Evolutionary conservation across 1,140 invertebrate species (phyloP).

Genomic region (Coenobita brevimanus): DNA sequence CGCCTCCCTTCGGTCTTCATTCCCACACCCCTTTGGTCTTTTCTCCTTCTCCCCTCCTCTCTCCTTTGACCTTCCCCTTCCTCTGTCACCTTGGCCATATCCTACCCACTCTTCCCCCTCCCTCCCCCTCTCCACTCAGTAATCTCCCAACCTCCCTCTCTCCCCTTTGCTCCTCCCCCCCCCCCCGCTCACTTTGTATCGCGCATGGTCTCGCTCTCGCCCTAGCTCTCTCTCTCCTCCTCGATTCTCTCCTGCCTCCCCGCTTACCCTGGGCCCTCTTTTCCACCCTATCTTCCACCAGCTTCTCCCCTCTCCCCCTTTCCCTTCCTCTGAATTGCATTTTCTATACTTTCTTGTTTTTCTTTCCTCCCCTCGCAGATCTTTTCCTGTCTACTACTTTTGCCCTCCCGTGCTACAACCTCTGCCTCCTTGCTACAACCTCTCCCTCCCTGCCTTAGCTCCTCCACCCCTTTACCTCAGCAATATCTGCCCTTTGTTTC

Average conservation of each 20-base stretch:
- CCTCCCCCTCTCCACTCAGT: too few species aligned
- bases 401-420: neutral
- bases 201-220: neutral
- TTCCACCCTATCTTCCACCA: neutral
- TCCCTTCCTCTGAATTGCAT: neutral
- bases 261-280: neutral
- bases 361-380: neutral
- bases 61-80: neutral
- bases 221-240: slow-evolving; percentile 8
- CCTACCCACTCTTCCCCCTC: neutral
- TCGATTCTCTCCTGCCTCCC: neutral
- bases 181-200: neutral
- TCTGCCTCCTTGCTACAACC: neutral
- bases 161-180: neutral
- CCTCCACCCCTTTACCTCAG: neutral
- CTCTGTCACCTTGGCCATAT: neutral
- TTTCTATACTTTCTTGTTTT: neutral
- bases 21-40: neutral
- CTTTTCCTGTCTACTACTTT: neutral
- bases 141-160: neutral
- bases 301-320: neutral
- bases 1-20: neutral
- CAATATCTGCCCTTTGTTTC: neutral
- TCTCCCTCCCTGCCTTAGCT: neutral
- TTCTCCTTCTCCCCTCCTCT: neutral